Percentiles rank a stretch among this genome's conserved stretches.
phyloP scores from a whole-genome alignment of 2,113 vertebrate genomes.

The Xerus inauris region DNA sequence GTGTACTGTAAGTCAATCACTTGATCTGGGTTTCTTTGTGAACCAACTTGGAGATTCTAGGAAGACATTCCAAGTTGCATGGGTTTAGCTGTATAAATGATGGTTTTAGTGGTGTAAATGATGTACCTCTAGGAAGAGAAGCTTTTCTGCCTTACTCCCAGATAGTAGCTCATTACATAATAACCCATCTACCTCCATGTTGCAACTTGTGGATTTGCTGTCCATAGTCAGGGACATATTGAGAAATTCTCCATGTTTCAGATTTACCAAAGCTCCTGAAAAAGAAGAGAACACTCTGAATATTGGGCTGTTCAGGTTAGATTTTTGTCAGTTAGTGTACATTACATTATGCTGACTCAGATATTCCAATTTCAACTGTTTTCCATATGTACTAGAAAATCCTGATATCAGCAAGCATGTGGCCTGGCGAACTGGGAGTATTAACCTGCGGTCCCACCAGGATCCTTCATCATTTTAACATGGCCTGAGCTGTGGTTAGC shows the following conservation, averaged over 20 bases:
- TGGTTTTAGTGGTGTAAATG: background rate
- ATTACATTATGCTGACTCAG: constrained; percentile 70
- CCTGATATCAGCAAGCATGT: constrained; percentile 74
- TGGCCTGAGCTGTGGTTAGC: background rate
- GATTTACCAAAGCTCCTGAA: constrained; percentile 7
- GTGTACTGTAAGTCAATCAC: background rate
- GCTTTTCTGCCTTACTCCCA: background rate
- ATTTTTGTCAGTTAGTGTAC: constrained; percentile 60
- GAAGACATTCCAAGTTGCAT: background rate
- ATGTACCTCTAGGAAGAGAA: background rate
- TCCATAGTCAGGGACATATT: background rate
- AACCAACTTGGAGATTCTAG: background rate
- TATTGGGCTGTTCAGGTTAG: background rate
- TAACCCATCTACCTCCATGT: background rate
- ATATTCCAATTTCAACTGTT: constrained; percentile 63
- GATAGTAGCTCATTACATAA: background rate
- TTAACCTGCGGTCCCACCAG: constrained; percentile 54
- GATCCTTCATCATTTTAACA: constrained; percentile 48
- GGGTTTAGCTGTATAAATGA: background rate
- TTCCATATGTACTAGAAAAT: constrained; percentile 67
- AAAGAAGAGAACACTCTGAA: constrained; percentile 34
- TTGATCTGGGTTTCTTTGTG: constrained; percentile 20
- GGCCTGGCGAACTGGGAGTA: constrained; percentile 65
- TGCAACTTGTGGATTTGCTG: background rate
- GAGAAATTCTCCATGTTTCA: background rate